These are phyloP conservation scores for Loriculus beryllinus DNA, from an alignment of 2,797 vertebrate genomes.

Conservation along the genomic window DNA sequence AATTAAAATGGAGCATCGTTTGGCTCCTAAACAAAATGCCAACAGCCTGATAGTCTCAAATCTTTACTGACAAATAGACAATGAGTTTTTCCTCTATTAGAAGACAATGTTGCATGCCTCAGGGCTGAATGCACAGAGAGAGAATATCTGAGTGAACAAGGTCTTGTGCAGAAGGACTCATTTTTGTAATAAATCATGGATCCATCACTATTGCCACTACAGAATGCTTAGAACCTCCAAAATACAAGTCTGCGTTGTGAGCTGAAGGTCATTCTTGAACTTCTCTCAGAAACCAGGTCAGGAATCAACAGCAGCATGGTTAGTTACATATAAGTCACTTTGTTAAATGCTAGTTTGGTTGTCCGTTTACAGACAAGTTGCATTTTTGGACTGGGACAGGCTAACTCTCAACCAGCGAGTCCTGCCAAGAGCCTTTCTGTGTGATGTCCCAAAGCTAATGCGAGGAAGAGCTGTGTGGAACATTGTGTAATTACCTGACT, in stretches of 20 bases:
- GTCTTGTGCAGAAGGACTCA: background rate
- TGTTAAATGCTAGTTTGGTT: background rate
- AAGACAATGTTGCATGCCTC: background rate
- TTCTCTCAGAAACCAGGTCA: background rate
- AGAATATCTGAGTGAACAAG: background rate
- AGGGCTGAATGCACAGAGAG: background rate
- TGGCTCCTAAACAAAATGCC: slow-evolving; percentile 48
- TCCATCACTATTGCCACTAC: background rate
- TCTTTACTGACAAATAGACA: background rate
- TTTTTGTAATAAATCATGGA: background rate
- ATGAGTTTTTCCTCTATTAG: background rate
- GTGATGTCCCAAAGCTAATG: background rate
- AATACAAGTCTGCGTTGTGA: background rate
- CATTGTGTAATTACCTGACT: background rate
- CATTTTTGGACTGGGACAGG: background rate
- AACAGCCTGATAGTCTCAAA: background rate
- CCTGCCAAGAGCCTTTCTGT: background rate
- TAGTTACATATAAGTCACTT: background rate
- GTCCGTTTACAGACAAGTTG: background rate
- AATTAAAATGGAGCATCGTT: slow-evolving; percentile 36
- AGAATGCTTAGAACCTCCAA: background rate
- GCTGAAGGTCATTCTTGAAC: background rate
- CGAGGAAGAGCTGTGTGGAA: background rate
- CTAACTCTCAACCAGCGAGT: background rate
- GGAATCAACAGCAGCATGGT: fast-evolving